Percentiles rank a stretch among this genome's conserved stretches.
phyloP scores from a whole-genome alignment of 2,888 invertebrate species.

The Pherbina coryleti region DNA sequence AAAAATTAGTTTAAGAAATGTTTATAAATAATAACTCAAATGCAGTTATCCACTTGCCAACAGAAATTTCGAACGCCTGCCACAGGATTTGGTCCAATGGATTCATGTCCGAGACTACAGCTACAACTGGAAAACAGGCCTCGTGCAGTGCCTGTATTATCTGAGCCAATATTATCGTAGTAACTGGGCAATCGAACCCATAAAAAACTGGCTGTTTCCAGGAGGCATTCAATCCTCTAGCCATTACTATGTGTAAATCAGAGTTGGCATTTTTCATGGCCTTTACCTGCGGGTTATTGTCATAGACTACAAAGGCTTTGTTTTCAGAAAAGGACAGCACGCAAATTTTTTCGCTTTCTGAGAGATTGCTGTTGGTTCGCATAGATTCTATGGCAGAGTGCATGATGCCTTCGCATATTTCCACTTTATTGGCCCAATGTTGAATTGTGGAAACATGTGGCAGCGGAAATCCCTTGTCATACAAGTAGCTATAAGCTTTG shows the following conservation, averaged over 20 bases:
- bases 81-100: too few species aligned
- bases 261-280: not conserved
- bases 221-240: not conserved
- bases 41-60: not conserved
- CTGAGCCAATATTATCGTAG: not conserved
- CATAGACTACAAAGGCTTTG: not conserved
- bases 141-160: not conserved
- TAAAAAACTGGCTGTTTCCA: conserved; percentile 16
- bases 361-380: not conserved
- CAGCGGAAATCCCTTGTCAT: conserved; percentile 34
- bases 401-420: not conserved
- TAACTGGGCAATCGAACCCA: conserved; percentile 3
- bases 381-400: not conserved
- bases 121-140: not conserved
- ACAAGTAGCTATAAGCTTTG: conserved; percentile 28
- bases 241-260: not conserved
- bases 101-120: not conserved
- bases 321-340: not conserved
- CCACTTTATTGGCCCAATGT: conserved; percentile 22
- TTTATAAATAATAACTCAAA: not conserved
- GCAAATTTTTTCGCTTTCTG: not conserved
- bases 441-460: conserved; percentile 19
- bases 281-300: not conserved
- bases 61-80: not conserved
- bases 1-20: not conserved